Percentiles rank a stretch among this genome's conserved stretches.
Conservation (phyloP, 2,888 invertebrate species). For the Sympetrum striolatum region DNA sequence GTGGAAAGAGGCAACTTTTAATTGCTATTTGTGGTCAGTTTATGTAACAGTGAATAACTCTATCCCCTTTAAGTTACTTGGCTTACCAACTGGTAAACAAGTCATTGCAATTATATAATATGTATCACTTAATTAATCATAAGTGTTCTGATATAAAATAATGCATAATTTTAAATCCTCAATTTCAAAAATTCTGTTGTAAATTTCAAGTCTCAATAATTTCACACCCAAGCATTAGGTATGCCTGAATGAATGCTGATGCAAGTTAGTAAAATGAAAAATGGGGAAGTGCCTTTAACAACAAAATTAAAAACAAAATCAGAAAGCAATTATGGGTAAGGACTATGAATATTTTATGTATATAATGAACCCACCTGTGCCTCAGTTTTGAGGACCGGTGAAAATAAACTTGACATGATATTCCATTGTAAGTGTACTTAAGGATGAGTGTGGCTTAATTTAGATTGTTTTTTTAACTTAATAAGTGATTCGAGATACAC, state of each 20-base stretch:
- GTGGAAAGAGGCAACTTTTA: not conserved
- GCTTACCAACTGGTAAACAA: too few species aligned
- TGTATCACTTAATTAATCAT: too few species aligned
- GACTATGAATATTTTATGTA: not conserved
- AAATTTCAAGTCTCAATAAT: too few species aligned
- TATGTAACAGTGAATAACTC: not conserved
- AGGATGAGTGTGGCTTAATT: slow-evolving; percentile 24
- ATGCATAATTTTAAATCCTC: too few species aligned
- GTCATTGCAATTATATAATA: too few species aligned
- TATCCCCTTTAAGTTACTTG: too few species aligned
- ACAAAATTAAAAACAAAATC: not conserved
- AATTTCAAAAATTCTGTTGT: too few species aligned
- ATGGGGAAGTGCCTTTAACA: slow-evolving; percentile 21
- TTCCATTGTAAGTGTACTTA: slow-evolving; percentile 38
- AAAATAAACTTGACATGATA: not conserved
- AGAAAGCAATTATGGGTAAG: slow-evolving; percentile 13
- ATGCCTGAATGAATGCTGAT: too few species aligned
- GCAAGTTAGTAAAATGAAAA: too few species aligned
- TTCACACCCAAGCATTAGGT: too few species aligned
- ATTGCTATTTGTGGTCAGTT: slow-evolving; percentile 3
- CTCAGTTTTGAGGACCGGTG: not conserved
- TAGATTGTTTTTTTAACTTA: not conserved
- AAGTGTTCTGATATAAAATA: too few species aligned
- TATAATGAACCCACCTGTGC: not conserved
- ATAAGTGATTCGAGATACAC: too few species aligned